These are phyloP conservation scores for Andrena trimmerana DNA, from an alignment of 2,888 invertebrate species.

Conservation along the genomic window DNA sequence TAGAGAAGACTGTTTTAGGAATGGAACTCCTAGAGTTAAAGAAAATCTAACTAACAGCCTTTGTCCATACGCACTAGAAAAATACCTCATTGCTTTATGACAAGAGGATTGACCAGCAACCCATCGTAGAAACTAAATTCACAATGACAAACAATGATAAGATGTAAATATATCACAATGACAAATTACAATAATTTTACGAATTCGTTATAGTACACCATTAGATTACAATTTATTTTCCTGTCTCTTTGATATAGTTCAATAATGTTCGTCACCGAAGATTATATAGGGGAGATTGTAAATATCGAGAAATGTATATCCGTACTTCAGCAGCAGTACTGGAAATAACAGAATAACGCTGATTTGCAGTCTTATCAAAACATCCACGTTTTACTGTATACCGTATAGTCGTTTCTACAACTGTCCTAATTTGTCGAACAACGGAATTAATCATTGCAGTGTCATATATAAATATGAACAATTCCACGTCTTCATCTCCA, in stretches of 20 bases:
- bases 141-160: conserved; percentile 43
- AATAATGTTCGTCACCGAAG: conserved; percentile 30
- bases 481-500: conserved; percentile 30
- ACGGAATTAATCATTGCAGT: conserved; percentile 46
- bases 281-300: conserved; percentile 31
- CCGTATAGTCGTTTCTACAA: conserved; percentile 34
- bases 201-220: conserved; percentile 36
- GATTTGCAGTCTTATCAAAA: conserved; percentile 69
- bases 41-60: conserved; percentile 34
- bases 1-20: conserved; percentile 28
- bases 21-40: conserved; percentile 32
- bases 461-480: conserved; percentile 50
- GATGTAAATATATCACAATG: conserved; percentile 55
- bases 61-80: conserved; percentile 64
- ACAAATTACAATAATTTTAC: conserved; percentile 39
- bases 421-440: conserved; percentile 44
- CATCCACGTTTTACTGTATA: conserved; percentile 43
- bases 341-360: conserved; percentile 43
- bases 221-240: conserved; percentile 23
- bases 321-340: conserved; percentile 30
- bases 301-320: conserved; percentile 34
- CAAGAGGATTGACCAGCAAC: conserved; percentile 72
- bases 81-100: conserved; percentile 66
- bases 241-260: conserved; percentile 28
- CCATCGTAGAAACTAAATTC: conserved; percentile 57